Conservation (phyloP, 2,113 vertebrate species). For the Upupa epops region DNA sequence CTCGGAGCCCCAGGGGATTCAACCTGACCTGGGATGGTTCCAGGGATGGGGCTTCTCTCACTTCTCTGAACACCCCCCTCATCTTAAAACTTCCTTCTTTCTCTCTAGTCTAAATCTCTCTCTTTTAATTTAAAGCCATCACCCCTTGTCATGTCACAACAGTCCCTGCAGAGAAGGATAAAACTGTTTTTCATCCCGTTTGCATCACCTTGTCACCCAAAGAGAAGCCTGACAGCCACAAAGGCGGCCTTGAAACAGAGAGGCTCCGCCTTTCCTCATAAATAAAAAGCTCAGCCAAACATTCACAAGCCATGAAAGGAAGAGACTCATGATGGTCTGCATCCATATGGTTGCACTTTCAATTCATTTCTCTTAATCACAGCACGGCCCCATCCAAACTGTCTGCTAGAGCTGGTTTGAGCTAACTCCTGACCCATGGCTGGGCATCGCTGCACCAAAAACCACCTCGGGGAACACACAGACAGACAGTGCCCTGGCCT, state of each 20-base stretch:
- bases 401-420: neutral
- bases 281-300: neutral
- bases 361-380: neutral
- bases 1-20: no score
- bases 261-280: neutral
- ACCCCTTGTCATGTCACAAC: no score
- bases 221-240: neutral
- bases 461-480: neutral
- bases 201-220: neutral
- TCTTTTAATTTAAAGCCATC: no score
- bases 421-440: accelerated
- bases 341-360: neutral
- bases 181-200: no score
- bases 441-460: neutral
- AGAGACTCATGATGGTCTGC: neutral
- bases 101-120: no score
- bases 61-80: no score
- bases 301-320: neutral
- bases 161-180: no score
- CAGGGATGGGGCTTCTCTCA: no score
- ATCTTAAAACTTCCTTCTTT: no score
- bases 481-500: neutral
- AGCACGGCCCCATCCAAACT: neutral
- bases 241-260: neutral
- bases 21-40: no score